Percentiles rank a stretch among this genome's conserved stretches.
Conservation (phyloP, 1,140 invertebrate genomes). For the Drosophila sechellia region DNA sequence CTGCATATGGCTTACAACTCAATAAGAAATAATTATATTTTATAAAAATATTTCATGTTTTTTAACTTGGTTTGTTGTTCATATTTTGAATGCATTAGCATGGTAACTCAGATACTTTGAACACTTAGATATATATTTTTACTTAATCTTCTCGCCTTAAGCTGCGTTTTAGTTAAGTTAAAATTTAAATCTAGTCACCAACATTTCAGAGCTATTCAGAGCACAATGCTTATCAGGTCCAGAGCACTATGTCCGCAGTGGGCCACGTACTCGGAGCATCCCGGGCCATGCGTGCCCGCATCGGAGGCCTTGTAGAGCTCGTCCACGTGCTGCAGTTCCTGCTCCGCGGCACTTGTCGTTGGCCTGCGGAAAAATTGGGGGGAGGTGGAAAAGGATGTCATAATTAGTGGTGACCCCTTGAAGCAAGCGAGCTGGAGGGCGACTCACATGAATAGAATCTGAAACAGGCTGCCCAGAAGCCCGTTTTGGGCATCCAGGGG, state of each 20-base stretch:
- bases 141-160: not conserved
- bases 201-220: slow-evolving; percentile 27
- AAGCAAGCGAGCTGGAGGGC: not conserved
- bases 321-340: slow-evolving; percentile 57
- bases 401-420: slow-evolving; percentile 48
- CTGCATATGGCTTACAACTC: not conserved
- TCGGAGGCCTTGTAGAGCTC: slow-evolving; percentile 58
- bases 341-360: slow-evolving; percentile 61
- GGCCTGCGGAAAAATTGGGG: slow-evolving; percentile 33
- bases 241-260: slow-evolving; percentile 59
- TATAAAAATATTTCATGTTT: no score
- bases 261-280: slow-evolving; percentile 67
- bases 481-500: slow-evolving; percentile 85
- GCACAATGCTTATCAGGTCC: slow-evolving; percentile 69
- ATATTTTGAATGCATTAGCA: no score
- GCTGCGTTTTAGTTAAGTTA: not conserved
- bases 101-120: no score
- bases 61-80: no score
- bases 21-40: no score
- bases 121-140: no score
- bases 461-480: slow-evolving; percentile 85
- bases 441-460: slow-evolving; percentile 86
- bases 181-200: not conserved
- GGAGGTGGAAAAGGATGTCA: slow-evolving; percentile 10
- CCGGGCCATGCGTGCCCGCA: slow-evolving; percentile 54